Evolutionary conservation across 2,797 vertebrate genomes (phyloP), one percentile per base, ranked within the genome.

Genomic region (Lophius americanus): DNA sequence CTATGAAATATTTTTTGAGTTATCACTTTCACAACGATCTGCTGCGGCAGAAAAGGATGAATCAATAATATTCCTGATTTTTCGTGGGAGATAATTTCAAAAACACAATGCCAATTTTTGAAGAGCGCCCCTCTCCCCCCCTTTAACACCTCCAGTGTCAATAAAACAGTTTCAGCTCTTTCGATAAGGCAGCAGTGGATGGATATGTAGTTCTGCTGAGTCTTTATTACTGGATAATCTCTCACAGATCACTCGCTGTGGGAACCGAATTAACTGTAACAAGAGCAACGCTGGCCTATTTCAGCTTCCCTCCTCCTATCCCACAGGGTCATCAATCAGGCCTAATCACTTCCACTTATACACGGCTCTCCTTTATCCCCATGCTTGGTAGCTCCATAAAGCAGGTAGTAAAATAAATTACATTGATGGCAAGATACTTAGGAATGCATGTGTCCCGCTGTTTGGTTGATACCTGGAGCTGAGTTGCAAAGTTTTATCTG

Each of bases 321-420:
- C 23, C 23, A 41, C 44, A 53, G 62, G 37, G 56, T 83, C 85
- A 84, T 87, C 85, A 77, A 83, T 88, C 85, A 87, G 53, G n/a
- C 64, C 76, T 83, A 88, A 84, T 91, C 75, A 86, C 81, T 65
- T 74, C 53, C 63, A 82, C 62, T 81, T 73, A 78, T 64, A 81
- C 64, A 67, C 68, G 63, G 8, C 42, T 73, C 47, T 52, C 12
- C 57, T 65, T 66, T 70, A 70, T 73, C 48, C 41, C 23, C 7
- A 32, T 50, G 50, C 48, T 51, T 35, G 37, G 62, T 50, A 13
- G 68, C 62, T 73, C 57, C n/a, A 13, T 58, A 55, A 82, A 66
- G 51, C n/a, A 39, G 7, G 10, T 55, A 61, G 51, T 51, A 23
- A 72, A 70, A 69, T 1, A 74, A 76, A 73, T 72, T 12, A 67